Base-by-base conservation (phyloP, 2,797 vertebrate genomes). In the Austrolebias charrua region DNA sequence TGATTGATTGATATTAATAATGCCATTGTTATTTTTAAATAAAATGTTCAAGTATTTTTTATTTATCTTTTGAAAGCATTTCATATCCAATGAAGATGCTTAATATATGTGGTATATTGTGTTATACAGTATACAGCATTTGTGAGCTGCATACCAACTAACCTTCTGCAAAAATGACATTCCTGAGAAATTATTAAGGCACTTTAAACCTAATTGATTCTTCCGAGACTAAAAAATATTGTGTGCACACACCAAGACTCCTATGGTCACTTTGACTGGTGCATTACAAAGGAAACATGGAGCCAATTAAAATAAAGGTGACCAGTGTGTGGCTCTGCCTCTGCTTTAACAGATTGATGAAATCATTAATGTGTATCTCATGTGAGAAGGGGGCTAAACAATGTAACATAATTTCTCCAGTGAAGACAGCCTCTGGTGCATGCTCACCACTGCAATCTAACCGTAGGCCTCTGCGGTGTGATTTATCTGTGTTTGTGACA, bases 401-500 rank as follows among this genome's bases (percentile, higher is more conserved):
- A 50, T 48, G 18, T 72, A 59, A 74, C 63, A 55, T 55, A 10
- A 57, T 79, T 80, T 69, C 55, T 55, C 48, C 19, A 71, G 59
- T 52, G 44, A 75, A 76, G 54, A 28, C 45, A 42, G 47, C 47
- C 56, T 59, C 58, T 53, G 66, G 60, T 66, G 55, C 42, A 50
- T 11, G 47, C 63, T 66, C 48, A 61, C 60, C n/a, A 48, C 71
- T 59, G 61, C 65, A 77, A 74, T 80, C 60, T 60, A 70, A 63
- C 56, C 66, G 45, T 11, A 9, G 4, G 51, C 56, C 77, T 73
- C 73, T 6, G 33, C 75, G 75, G 79, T 78, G 76, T 76, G 72
- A 79, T 81, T 67, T 71, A 63, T 75, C 63, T 72, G 56, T 69
- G 69, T 85, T 69, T 69, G 69, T 24, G 12, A 73, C 65, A 70